A percentile compares a stretch with the other conserved stretches of the same genome.
These are phyloP conservation scores for Eurytoma adleriae DNA, from an alignment of 2,888 invertebrate genomes.

Conservation along the genomic window DNA sequence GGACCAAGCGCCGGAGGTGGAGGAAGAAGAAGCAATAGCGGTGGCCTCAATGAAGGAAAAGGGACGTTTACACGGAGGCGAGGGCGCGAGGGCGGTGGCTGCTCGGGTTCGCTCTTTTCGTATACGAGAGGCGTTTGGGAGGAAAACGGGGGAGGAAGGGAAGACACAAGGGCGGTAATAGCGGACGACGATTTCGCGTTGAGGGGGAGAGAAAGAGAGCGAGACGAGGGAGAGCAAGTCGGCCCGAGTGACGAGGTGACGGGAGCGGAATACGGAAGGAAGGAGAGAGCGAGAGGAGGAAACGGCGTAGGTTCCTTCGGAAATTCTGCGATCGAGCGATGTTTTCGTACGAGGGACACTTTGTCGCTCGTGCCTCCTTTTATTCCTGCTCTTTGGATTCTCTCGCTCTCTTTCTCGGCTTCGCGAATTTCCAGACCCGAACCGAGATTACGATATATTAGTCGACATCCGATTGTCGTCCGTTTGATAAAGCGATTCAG, in stretches of 20 bases:
- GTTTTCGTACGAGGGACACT: background rate
- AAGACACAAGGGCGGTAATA: constrained; percentile 11
- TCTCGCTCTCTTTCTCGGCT: background rate
- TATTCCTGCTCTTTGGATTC: background rate
- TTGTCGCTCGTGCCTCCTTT: constrained; percentile 7
- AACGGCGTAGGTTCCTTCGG: constrained; percentile 16
- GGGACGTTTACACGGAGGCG: constrained; percentile 31
- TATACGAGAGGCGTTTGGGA: constrained; percentile 43
- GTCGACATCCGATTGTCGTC: too few species aligned
- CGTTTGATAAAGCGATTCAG: too few species aligned
- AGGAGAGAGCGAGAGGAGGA: background rate
- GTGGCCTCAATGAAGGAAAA: constrained; percentile 1
- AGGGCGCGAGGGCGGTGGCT: background rate
- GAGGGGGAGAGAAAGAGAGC: background rate
- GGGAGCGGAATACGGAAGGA: constrained; percentile 3
- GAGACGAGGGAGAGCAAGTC: constrained; percentile 4
- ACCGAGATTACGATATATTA: too few species aligned
- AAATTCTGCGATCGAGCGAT: constrained; percentile 19
- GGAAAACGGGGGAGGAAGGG: constrained; percentile 50
- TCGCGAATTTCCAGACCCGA: too few species aligned
- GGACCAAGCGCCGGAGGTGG: background rate
- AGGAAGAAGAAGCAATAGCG: background rate
- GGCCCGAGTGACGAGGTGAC: background rate
- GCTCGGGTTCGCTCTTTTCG: background rate
- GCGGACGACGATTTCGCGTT: background rate